Conservation (phyloP, 2,888 invertebrate genomes). For the Hirtodrosophila duncani region DNA sequence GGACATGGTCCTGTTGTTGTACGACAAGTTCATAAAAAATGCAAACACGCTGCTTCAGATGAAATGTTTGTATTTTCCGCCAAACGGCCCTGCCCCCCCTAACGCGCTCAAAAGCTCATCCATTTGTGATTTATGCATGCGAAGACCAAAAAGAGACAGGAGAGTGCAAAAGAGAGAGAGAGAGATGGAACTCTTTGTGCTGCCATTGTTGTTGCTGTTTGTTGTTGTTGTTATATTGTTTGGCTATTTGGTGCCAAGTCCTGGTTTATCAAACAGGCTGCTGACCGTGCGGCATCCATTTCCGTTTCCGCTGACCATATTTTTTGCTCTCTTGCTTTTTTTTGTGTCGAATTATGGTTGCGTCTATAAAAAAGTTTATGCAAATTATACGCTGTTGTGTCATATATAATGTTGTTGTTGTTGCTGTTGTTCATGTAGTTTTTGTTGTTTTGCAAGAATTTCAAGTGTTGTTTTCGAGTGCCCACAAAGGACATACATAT, state of each 20-base stretch:
- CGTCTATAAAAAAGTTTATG: constrained; percentile 52
- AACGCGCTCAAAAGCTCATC: background rate
- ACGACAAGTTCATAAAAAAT: constrained; percentile 72
- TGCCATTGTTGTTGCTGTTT: constrained; percentile 26
- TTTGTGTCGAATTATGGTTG: constrained; percentile 8
- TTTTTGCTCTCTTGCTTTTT: constrained; percentile 19
- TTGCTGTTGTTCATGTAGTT: background rate
- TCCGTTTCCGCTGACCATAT: constrained; percentile 51
- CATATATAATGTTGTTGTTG: constrained; percentile 8
- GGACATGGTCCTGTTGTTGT: constrained; percentile 50
- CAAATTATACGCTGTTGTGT: constrained; percentile 40
- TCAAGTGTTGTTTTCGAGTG: constrained; percentile 29
- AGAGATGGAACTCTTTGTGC: constrained; percentile 35
- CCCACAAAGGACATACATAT: background rate
- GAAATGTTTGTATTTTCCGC: constrained; percentile 46
- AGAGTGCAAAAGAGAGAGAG: too few species aligned
- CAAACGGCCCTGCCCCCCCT: background rate
- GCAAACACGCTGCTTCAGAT: constrained; percentile 60
- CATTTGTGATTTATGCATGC: constrained; percentile 49
- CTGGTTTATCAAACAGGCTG: constrained; percentile 14
- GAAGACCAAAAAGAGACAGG: too few species aligned
- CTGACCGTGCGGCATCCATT: constrained; percentile 64
- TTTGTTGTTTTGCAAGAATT: too few species aligned
- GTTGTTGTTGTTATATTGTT: too few species aligned
- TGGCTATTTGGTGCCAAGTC: constrained; percentile 8